Base-by-base conservation (phyloP, 1,140 invertebrate genomes). In the Brachionus manjavacas region DNA sequence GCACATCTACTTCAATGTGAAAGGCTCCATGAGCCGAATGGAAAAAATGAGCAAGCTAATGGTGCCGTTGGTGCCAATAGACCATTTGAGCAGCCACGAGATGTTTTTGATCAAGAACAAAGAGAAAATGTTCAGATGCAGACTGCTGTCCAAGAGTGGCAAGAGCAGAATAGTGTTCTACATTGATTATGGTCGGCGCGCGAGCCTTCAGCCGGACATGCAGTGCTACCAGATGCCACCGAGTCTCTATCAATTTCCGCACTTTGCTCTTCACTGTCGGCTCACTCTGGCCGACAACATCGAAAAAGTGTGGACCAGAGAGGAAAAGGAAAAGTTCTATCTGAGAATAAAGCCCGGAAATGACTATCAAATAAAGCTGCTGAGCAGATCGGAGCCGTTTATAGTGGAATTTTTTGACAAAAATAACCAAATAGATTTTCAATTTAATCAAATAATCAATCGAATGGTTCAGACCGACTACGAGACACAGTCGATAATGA, bases 1-100 rank as follows among this genome's bases (percentile, higher is more conserved):
- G 16, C 60, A 64, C 25, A 81, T 81, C 35, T 81, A 81, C 12
- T 81, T 81, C 41, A 81, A 81, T 64, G 64, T 81, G 52, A 81
- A 64, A 25, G 23, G 20, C 4, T 35, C 9, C 0, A 46, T 64
- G 20, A 1, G 6, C 14, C 11, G 20, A 7, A 23, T 81, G 14
- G 39, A 81, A 25, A 41, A 60, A 7, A 49, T 76, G 43, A 46
- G 49, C 12, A 12, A 31, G 28, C 11, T 7, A 39, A 72, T 72
- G 9, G n/a, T 16, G 4, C 68, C 31, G 12, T 9, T 72, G 31
- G 35, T 72, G n/a, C 16, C 12, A 2, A 11, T 81, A 23, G 28
- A 64, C 4, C 25, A 68, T 1, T 7, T 64, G 25, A 23, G n/a
- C 3, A 35, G 23, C 16, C 16, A 28, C 8, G 16, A 55, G 23